phyloP scores from a whole-genome alignment of 2,888 invertebrate genomes.

The Philonicus albiceps region DNA sequence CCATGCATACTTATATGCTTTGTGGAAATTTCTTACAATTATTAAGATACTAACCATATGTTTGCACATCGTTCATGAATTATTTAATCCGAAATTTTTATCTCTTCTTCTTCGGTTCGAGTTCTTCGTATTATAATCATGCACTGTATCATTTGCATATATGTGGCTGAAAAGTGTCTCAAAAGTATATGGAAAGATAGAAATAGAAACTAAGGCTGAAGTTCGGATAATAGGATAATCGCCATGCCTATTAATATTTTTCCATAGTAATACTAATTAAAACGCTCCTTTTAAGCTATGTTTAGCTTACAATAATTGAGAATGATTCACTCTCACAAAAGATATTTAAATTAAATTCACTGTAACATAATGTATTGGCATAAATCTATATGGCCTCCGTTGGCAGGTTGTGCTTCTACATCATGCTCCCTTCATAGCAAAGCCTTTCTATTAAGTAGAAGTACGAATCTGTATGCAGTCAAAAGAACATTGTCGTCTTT shows the following conservation, averaged over 20 bases:
- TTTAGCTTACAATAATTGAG: background rate
- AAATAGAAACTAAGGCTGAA: too few species aligned
- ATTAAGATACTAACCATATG: too few species aligned
- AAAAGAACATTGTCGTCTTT: background rate
- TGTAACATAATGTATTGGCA: background rate
- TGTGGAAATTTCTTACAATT: too few species aligned
- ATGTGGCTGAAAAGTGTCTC: too few species aligned
- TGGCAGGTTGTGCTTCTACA: background rate
- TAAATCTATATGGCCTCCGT: background rate
- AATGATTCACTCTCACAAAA: slow-evolving; percentile 10
- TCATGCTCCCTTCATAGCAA: background rate
- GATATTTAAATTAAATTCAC: background rate
- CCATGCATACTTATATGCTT: too few species aligned
- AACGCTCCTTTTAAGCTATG: slow-evolving; percentile 18
- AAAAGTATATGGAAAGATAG: too few species aligned
- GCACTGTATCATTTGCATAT: too few species aligned
- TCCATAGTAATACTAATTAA: slow-evolving; percentile 3
- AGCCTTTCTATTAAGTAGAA: background rate
- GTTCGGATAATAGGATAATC: background rate
- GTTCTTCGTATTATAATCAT: too few species aligned
- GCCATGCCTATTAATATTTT: background rate
- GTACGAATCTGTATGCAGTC: background rate
- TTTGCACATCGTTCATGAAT: too few species aligned
- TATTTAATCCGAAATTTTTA: too few species aligned
- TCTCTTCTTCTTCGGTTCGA: too few species aligned